phyloP scores from a whole-genome alignment of 2,888 invertebrate species.

The Euphydryas editha region DNA sequence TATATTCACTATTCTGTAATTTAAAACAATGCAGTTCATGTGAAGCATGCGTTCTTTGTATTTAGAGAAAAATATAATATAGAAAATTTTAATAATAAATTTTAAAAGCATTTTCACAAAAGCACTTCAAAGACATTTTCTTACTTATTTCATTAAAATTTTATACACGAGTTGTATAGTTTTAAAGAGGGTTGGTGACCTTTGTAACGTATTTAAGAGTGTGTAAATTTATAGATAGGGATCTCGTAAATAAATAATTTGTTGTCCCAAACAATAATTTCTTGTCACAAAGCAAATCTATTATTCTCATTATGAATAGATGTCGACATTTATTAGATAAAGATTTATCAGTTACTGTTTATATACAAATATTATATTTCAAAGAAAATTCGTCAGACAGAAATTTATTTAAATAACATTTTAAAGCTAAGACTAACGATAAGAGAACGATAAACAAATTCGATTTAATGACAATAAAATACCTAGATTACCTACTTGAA shows the following conservation, averaged over 20 bases:
- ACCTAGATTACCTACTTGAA: too few species aligned
- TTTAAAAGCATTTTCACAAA: conserved; percentile 17
- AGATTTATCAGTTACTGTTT: not conserved
- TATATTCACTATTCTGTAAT: conserved; percentile 10
- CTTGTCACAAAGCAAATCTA: conserved; percentile 40
- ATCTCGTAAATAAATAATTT: conserved; percentile 54
- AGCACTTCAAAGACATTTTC: conserved; percentile 14
- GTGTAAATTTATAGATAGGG: conserved; percentile 40
- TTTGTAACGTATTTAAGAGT: conserved; percentile 4
- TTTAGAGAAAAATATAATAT: conserved; percentile 12
- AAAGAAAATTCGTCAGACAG: not conserved
- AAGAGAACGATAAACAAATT: too few species aligned
- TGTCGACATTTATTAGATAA: conserved; percentile 13
- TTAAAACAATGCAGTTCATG: conserved; percentile 20
- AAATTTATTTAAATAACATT: not conserved
- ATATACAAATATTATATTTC: not conserved
- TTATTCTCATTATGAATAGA: conserved; percentile 43
- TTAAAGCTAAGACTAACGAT: too few species aligned
- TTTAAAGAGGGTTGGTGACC: conserved; percentile 1
- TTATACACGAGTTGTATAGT: not conserved
- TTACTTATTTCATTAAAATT: conserved; percentile 15
- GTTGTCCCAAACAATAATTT: conserved; percentile 50
- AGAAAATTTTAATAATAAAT: conserved; percentile 13
- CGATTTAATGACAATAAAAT: too few species aligned
- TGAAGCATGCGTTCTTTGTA: conserved; percentile 15